Base-by-base conservation (phyloP, 1,140 invertebrate genomes). In the Nebria ingens region DNA sequence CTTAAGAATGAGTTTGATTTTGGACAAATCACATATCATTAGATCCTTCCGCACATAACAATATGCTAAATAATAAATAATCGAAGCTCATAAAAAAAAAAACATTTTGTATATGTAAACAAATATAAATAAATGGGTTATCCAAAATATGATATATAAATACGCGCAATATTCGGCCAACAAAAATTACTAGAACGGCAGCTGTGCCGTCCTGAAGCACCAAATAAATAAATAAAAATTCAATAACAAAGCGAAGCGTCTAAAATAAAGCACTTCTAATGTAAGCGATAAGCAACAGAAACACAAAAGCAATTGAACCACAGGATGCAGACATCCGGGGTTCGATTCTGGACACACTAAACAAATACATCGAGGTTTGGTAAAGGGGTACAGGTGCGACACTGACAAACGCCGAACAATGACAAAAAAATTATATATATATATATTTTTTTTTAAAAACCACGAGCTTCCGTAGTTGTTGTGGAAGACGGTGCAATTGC, bases 81-180 rank as follows among this genome's bases (percentile, higher is more conserved):
- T n/a, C n/a, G n/a, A n/a, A n/a, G n/a, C n/a, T n/a, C n/a, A n/a
- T n/a, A n/a, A n/a, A n/a, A n/a, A n/a, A n/a, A n/a, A n/a, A n/a
- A n/a, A n/a, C n/a, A n/a, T n/a, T n/a, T n/a, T n/a, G n/a, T n/a
- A n/a, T n/a, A n/a, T n/a, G n/a, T n/a, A n/a, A n/a, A n/a, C n/a
- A n/a, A n/a, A n/a, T n/a, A n/a, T n/a, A n/a, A n/a, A n/a, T n/a
- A n/a, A n/a, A n/a, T 17, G 40, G 40, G 40, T 45, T 45, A 45
- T 45, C 40, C 40, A 45, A 45, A 34, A 45, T 45, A 45, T 45
- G 17, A 45, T 45, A 45, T n/a, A 34, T 34, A 34, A 34, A 12
- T 45, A 45, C 40, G 40, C 40, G 40, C 40, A 45, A 45, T 17
- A 45, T 12, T 45, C 40, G 40, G 40, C 40, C 40, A 45, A 45